phyloP scores from a whole-genome alignment of 2,113 vertebrate species.

The Toxotes chatareus region DNA sequence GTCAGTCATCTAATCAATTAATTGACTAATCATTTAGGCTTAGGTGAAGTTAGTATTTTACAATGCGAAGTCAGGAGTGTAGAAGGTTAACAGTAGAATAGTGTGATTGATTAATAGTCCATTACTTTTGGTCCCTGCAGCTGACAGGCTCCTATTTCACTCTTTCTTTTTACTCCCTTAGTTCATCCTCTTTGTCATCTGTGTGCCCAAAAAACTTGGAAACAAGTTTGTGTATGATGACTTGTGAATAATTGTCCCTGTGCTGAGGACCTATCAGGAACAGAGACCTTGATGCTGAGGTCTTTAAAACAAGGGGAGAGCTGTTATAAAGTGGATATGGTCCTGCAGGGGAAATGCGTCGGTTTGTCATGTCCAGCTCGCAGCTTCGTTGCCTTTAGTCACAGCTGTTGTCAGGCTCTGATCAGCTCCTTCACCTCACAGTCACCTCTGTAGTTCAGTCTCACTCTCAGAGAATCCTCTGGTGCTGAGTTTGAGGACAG shows the following conservation, averaged over 20 bases:
- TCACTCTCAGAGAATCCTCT: conserved; percentile 25
- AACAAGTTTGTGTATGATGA: conserved; percentile 2
- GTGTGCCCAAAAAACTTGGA: neutral
- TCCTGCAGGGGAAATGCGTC: conserved; percentile 24
- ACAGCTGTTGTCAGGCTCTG: conserved; percentile 40
- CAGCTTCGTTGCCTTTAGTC: conserved; percentile 60
- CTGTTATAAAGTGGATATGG: conserved; percentile 19
- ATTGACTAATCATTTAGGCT: neutral
- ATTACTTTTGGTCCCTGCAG: neutral
- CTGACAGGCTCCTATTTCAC: neutral
- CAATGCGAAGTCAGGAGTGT: neutral
- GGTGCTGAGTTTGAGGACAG: conserved; percentile 11
- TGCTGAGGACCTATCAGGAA: conserved; percentile 13
- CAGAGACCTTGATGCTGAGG: conserved; percentile 25
- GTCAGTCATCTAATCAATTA: neutral
- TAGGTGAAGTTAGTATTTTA: neutral
- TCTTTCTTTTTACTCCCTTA: neutral
- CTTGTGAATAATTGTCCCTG: conserved; percentile 10
- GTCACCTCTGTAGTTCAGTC: conserved; percentile 25
- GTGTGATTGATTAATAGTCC: neutral
- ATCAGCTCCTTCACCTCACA: conserved; percentile 53
- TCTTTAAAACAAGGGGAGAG: conserved; percentile 13
- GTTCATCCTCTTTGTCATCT: neutral
- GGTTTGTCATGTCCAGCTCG: conserved; percentile 48
- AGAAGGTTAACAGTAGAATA: conserved; percentile 1